phyloP scores from a whole-genome alignment of 2,888 invertebrate species.

The Drosophila helvetica region DNA sequence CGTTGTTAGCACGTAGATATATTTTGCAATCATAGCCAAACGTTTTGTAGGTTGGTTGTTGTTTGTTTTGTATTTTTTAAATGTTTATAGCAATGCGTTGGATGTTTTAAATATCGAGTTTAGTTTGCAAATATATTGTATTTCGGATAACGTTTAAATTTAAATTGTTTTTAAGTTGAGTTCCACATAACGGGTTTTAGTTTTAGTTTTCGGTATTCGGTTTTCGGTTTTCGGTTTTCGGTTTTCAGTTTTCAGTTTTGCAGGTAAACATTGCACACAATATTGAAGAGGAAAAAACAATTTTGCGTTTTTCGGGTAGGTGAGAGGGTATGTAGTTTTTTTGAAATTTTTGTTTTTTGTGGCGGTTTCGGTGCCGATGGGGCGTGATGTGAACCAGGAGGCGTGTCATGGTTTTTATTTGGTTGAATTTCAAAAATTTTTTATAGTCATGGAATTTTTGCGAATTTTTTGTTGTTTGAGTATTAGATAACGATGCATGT shows the following conservation, averaged over 20 bases:
- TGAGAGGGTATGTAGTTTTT: slow-evolving; percentile 11
- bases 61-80: slow-evolving; percentile 29
- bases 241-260: slow-evolving; percentile 37
- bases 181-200: slow-evolving; percentile 55
- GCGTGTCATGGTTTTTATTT: slow-evolving; percentile 46
- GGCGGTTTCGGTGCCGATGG: slow-evolving; percentile 10
- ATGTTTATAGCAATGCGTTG: slow-evolving; percentile 22
- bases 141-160: slow-evolving; percentile 55
- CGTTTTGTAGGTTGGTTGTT: slow-evolving; percentile 58
- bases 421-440: slow-evolving; percentile 37
- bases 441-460: slow-evolving; percentile 23
- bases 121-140: slow-evolving; percentile 52
- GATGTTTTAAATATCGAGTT: slow-evolving; percentile 63
- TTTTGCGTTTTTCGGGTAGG: slow-evolving; percentile 36
- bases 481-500: slow-evolving; percentile 58
- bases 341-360: slow-evolving; percentile 6
- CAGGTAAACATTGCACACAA: slow-evolving; percentile 59
- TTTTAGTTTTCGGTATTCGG: slow-evolving; percentile 39
- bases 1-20: slow-evolving; percentile 62
- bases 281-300: slow-evolving; percentile 28
- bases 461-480: slow-evolving; percentile 40
- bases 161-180: slow-evolving; percentile 53
- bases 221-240: slow-evolving; percentile 40
- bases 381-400: slow-evolving; percentile 19
- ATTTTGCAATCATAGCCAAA: slow-evolving; percentile 40